These are phyloP conservation scores for Fistularia tabacaria DNA, from an alignment of 2,797 vertebrate genomes.

Conservation along the genomic window DNA sequence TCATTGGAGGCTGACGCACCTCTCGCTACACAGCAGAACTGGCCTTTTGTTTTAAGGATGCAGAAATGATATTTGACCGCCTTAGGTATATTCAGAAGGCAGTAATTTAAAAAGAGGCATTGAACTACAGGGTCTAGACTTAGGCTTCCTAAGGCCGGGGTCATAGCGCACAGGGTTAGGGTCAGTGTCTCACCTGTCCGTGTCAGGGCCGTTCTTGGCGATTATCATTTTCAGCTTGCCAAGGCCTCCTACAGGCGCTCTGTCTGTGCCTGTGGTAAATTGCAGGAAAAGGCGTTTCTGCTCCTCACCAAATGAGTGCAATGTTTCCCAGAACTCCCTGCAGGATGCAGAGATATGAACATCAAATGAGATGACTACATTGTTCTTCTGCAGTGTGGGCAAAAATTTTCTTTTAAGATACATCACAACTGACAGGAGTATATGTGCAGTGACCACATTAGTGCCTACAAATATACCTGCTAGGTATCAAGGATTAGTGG, in stretches of 20 bases:
- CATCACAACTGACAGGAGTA: too few relatives aligned
- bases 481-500: too few relatives aligned
- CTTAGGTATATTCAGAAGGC: too few relatives aligned
- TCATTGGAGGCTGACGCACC: neutral
- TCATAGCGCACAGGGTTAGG: neutral
- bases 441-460: too few relatives aligned
- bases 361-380: neutral
- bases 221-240: conserved; percentile 99
- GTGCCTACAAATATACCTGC: too few relatives aligned
- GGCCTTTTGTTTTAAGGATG: neutral
- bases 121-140: too few relatives aligned
- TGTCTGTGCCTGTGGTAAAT: conserved; percentile 97
- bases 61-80: neutral
- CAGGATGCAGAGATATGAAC: neutral
- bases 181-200: conserved; percentile 81
- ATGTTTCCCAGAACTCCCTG: conserved; percentile 98
- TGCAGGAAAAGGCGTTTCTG: conserved; percentile 98
- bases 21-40: neutral
- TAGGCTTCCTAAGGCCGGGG: neutral
- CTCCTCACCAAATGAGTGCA: conserved; percentile 94
- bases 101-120: too few relatives aligned
- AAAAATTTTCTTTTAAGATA: too few relatives aligned
- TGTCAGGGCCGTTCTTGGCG: conserved; percentile 97
- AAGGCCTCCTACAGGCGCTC: conserved; percentile 95
- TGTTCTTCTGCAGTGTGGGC: too few relatives aligned